These are phyloP conservation scores for Megalops cyprinoides DNA, from an alignment of 2,797 vertebrate genomes.

Conservation along the genomic window DNA sequence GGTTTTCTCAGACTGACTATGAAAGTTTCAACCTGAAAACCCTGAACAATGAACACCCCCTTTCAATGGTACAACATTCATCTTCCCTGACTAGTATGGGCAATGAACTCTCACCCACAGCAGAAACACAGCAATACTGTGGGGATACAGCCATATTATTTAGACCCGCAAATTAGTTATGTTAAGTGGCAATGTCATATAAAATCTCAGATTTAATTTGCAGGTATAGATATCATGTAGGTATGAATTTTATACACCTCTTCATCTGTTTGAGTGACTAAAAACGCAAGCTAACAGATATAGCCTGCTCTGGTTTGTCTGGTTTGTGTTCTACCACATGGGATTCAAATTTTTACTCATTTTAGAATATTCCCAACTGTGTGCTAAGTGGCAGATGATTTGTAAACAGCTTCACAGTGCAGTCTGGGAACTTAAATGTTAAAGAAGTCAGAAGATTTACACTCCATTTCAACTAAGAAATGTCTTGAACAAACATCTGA, in stretches of 20 bases:
- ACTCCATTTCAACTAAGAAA: no score
- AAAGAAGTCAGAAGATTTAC: no score
- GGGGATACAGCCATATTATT: background rate
- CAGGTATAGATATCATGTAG: background rate
- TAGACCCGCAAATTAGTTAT: background rate
- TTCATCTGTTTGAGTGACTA: no score
- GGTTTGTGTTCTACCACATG: no score
- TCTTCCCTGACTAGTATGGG: background rate
- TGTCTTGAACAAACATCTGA: no score
- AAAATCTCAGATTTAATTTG: background rate
- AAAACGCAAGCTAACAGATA: background rate
- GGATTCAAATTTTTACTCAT: no score
- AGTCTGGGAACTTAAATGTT: no score
- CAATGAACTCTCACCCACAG: conserved; percentile 6
- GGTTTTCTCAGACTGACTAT: no score
- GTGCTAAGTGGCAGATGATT: no score
- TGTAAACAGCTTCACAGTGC: no score
- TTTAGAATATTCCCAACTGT: no score
- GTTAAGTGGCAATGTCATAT: background rate
- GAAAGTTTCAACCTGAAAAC: background rate
- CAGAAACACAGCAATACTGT: background rate
- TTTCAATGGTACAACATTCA: background rate
- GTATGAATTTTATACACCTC: background rate
- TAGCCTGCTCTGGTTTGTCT: no score
- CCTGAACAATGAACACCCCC: background rate